These are phyloP conservation scores for Meles meles DNA, from an alignment of 2,113 vertebrate genomes.

Conservation along the genomic window DNA sequence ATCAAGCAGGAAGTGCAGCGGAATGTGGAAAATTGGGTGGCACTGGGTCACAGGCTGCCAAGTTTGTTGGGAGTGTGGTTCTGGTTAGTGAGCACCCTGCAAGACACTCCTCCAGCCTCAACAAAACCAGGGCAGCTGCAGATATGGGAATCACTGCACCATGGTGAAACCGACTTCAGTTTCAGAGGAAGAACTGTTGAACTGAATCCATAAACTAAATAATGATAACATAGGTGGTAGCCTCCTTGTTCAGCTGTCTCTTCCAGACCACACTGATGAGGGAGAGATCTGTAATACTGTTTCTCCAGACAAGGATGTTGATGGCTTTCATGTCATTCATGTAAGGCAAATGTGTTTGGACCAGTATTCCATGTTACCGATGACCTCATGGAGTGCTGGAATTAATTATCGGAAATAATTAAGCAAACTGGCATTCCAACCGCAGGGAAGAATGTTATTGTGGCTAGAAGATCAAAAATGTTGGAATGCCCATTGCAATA, in stretches of 20 bases:
- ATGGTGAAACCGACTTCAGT: constrained; percentile 85
- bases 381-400: constrained; percentile 93
- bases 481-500: constrained; percentile 98
- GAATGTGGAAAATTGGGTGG: constrained; percentile 92
- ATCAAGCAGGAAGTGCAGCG: constrained; percentile 89
- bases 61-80: constrained; percentile 90
- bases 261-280: constrained; percentile 95
- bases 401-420: constrained; percentile 98
- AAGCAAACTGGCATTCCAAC: constrained; percentile 95
- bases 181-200: constrained; percentile 83
- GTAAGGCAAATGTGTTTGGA: constrained; percentile 95
- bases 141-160: constrained; percentile 93
- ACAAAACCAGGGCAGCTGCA: constrained; percentile 92
- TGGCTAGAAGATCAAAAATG: constrained; percentile 95
- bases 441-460: constrained; percentile 73
- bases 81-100: constrained; percentile 92
- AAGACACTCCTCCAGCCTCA: constrained; percentile 95
- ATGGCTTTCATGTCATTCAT: constrained; percentile 95
- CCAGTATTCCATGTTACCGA: constrained; percentile 93
- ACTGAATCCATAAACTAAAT: constrained; percentile 92
- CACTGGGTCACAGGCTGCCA: constrained; percentile 87
- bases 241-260: constrained; percentile 92
- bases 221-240: constrained; percentile 90
- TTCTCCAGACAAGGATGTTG: constrained; percentile 92
- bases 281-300: constrained; percentile 91